These are phyloP conservation scores for Nycticorax nycticorax DNA, from an alignment of 2,113 vertebrate genomes.

Conservation along the genomic window DNA sequence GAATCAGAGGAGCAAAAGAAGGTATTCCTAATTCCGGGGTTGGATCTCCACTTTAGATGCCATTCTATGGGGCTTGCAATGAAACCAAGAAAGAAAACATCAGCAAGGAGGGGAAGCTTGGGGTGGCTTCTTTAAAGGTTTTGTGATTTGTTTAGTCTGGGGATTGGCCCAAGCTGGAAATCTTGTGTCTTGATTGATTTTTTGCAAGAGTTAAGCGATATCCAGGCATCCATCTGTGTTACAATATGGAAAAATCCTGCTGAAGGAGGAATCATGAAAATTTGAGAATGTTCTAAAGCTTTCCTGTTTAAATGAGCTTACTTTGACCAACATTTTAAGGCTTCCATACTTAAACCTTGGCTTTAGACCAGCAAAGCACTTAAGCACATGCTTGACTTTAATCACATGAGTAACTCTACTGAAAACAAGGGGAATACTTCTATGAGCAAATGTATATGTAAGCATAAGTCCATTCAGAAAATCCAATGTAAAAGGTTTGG, in stretches of 20 bases:
- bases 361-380: not conserved
- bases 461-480: not conserved
- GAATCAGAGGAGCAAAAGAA: not conserved
- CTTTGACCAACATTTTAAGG: not conserved
- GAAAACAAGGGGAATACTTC: not conserved
- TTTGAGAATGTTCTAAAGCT: not conserved
- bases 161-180: not conserved
- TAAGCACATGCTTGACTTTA: not conserved
- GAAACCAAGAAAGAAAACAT: not conserved
- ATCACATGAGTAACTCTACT: not conserved
- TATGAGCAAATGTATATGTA: not conserved
- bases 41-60: not conserved
- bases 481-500: not conserved
- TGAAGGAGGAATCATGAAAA: not conserved
- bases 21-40: not conserved
- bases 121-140: not conserved
- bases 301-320: not conserved
- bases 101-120: not conserved
- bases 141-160: not conserved
- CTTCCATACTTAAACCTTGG: not conserved
- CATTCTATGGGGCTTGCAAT: not conserved
- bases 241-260: not conserved
- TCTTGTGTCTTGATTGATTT: not conserved
- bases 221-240: not conserved
- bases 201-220: not conserved